A percentile compares a stretch with the other conserved stretches of the same genome.
These are phyloP conservation scores for Bucco capensis DNA, from an alignment of 2,113 vertebrate genomes.

Conservation along the genomic window DNA sequence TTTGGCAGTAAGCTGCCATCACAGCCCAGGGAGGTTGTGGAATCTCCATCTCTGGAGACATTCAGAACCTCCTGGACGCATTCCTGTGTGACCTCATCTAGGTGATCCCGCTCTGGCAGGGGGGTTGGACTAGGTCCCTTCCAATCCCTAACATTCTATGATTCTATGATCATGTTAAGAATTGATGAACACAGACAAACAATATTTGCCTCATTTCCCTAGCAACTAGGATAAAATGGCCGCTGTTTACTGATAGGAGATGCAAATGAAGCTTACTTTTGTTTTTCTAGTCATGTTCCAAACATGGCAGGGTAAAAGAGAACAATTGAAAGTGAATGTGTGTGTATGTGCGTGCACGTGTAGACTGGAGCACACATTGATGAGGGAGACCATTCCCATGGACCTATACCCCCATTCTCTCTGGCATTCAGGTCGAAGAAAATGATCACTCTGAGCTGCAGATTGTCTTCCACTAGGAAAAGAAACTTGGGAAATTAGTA, in stretches of 20 bases:
- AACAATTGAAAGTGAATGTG: not conserved
- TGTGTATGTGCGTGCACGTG: accelerated
- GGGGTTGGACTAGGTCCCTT: too few species aligned
- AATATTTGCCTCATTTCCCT: not conserved
- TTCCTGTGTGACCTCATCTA: too few species aligned
- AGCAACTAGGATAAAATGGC: not conserved
- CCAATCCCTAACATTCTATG: too few species aligned
- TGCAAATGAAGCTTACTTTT: not conserved
- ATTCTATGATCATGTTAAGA: not conserved
- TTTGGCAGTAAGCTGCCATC: not conserved
- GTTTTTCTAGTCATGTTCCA: not conserved
- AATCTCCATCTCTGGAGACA: too few species aligned
- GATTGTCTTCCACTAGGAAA: not conserved
- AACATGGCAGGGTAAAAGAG: not conserved
- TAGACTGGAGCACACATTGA: accelerated
- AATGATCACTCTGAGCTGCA: not conserved
- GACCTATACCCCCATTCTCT: not conserved
- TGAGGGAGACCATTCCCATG: not conserved
- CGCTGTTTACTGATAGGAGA: not conserved
- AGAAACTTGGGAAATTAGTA: not conserved
- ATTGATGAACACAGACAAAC: not conserved
- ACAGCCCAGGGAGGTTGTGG: too few species aligned
- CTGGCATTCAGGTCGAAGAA: not conserved
- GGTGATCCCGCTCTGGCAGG: too few species aligned
- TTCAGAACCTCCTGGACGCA: too few species aligned